Conservation (phyloP, 1,140 invertebrate genomes). For the Coelopa frigida region DNA sequence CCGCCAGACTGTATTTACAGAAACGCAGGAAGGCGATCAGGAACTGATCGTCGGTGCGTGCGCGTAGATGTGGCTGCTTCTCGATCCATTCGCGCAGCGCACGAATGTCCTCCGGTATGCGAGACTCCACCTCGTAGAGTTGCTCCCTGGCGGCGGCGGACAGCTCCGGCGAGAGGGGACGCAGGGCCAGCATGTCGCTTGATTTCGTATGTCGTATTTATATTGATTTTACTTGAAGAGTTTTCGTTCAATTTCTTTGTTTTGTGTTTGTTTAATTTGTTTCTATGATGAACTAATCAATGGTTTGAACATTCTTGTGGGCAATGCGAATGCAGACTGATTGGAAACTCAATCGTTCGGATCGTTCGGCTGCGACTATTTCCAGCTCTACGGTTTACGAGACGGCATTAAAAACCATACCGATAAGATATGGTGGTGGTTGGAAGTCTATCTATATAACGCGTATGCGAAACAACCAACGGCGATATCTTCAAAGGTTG, state of each 20-base stretch:
- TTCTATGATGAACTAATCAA: background rate
- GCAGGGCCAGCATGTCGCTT: constrained; percentile 39
- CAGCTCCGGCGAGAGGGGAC: constrained; percentile 46
- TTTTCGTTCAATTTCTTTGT: background rate
- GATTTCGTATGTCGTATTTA: background rate
- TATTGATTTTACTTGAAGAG: constrained; percentile 5
- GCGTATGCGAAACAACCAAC: too few species aligned
- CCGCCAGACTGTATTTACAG: constrained; percentile 59
- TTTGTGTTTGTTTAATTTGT: background rate
- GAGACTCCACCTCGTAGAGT: constrained; percentile 51
- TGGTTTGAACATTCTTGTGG: constrained; percentile 1
- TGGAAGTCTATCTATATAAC: too few species aligned
- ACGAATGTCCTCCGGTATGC: constrained; percentile 46
- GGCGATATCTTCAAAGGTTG: too few species aligned
- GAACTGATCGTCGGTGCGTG: constrained; percentile 53
- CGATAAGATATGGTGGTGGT: too few species aligned
- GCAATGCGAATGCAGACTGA: constrained; percentile 3
- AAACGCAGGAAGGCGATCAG: constrained; percentile 56
- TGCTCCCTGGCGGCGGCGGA: constrained; percentile 49
- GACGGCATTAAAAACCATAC: too few species aligned
- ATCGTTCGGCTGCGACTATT: too few species aligned
- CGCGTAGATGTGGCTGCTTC: constrained; percentile 53
- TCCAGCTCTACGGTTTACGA: too few species aligned
- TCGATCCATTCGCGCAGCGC: constrained; percentile 54
- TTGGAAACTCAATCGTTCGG: too few species aligned